Evolutionary conservation across 2,797 vertebrate species (phyloP).

Genomic region (Tenualosa ilisha): DNA sequence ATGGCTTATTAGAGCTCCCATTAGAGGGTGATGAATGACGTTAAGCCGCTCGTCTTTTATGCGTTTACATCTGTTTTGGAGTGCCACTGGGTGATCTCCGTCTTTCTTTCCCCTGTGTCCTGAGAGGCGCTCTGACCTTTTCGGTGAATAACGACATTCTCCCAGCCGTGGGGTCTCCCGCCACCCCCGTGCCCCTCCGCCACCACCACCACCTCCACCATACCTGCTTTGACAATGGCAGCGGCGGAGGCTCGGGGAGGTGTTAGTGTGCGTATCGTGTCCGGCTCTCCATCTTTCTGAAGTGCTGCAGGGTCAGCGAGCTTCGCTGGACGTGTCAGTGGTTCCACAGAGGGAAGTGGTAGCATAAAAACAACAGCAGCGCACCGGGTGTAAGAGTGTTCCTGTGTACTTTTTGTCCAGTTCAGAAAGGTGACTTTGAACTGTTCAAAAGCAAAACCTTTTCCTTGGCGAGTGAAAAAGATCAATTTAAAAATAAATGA

Average conservation of each 20-base stretch:
- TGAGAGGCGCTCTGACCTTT: conserved; percentile 14
- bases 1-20: background rate
- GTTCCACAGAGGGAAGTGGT: background rate
- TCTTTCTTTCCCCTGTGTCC: background rate
- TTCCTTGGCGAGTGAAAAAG: background rate
- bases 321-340: conserved; percentile 3
- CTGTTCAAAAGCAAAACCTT: conserved; percentile 17
- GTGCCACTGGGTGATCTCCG: background rate
- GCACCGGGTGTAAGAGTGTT: background rate
- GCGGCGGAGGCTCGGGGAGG: background rate
- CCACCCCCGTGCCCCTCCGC: no score
- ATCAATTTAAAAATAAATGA: background rate
- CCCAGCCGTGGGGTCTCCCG: no score
- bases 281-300: conserved; percentile 3
- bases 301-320: background rate
- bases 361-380: background rate
- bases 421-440: conserved; percentile 17
- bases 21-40: background rate
- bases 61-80: background rate
- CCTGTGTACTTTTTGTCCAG: background rate
- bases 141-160: conserved; percentile 2
- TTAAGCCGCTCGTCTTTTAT: background rate
- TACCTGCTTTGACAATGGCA: background rate
- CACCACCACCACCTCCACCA: no score
- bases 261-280: background rate